Evolutionary conservation across 1,140 invertebrate species (phyloP).

Genomic region (Hydropsyche tenuis): DNA sequence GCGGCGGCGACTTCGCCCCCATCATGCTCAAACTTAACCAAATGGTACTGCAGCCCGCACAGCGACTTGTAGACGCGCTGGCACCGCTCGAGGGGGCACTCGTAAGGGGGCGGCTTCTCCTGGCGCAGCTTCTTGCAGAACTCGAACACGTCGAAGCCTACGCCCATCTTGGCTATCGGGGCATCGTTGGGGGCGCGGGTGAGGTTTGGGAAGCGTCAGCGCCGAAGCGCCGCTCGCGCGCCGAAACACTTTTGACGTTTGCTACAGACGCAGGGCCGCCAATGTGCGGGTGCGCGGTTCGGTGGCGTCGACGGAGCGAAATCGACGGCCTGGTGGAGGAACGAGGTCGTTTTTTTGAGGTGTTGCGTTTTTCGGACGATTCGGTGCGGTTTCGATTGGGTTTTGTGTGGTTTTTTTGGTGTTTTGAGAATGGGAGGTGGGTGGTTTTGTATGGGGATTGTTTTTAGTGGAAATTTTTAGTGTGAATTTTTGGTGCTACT

Average conservation of each 20-base stretch:
- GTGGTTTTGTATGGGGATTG: no score
- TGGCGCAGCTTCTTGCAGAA: constrained; percentile 82
- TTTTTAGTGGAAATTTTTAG: no score
- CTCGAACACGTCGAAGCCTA: constrained; percentile 84
- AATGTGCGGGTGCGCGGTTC: neutral
- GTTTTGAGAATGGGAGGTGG: no score
- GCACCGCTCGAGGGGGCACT: constrained; percentile 83
- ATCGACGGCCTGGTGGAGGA: no score
- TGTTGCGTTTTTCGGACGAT: no score
- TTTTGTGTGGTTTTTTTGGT: no score
- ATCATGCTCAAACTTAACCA: constrained; percentile 84
- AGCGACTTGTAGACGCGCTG: constrained; percentile 86
- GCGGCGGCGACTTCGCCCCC: constrained; percentile 64
- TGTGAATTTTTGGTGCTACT: no score
- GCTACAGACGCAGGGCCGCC: neutral
- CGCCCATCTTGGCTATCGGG: constrained; percentile 62
- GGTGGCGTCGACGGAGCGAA: no score
- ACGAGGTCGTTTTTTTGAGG: no score
- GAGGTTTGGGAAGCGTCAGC: neutral
- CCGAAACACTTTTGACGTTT: constrained; percentile 14
- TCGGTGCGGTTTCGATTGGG: no score
- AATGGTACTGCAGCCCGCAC: constrained; percentile 84
- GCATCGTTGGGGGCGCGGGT: neutral
- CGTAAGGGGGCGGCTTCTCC: constrained; percentile 81
- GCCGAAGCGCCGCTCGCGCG: neutral